These are phyloP conservation scores for Rhorus exstirpatorius DNA, from an alignment of 2,888 invertebrate genomes.

Conservation along the genomic window DNA sequence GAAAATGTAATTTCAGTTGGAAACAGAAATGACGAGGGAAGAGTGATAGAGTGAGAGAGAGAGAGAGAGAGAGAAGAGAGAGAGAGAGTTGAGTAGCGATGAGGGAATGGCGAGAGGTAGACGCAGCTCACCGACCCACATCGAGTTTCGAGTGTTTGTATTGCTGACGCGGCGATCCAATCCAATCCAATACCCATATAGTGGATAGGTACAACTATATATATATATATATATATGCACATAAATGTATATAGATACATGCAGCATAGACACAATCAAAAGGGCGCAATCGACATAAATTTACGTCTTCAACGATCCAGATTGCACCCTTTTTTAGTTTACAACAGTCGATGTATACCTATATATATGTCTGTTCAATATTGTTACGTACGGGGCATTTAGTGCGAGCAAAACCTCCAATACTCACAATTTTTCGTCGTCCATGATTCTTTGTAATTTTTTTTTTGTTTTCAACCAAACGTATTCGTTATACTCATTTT, in stretches of 20 bases:
- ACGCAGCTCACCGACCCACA: slow-evolving; percentile 81
- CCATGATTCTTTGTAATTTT: neutral
- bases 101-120: slow-evolving; percentile 61
- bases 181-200: slow-evolving; percentile 83
- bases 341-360: neutral
- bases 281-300: slow-evolving; percentile 10
- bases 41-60: slow-evolving; percentile 43
- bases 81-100: slow-evolving; percentile 62
- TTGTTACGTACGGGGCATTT: slow-evolving; percentile 10
- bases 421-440: neutral
- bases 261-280: neutral
- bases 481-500: too few species aligned
- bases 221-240: slow-evolving; percentile 55
- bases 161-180: slow-evolving; percentile 86
- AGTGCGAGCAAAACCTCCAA: neutral
- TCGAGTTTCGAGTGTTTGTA: slow-evolving; percentile 85
- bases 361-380: slow-evolving; percentile 3
- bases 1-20: slow-evolving; percentile 85
- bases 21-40: slow-evolving; percentile 80
- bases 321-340: slow-evolving; percentile 24
- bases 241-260: slow-evolving; percentile 5
- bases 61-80: slow-evolving; percentile 60
- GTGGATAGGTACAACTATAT: slow-evolving; percentile 69
- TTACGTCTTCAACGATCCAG: neutral
- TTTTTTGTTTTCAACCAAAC: too few species aligned